These are phyloP conservation scores for Sebastes hubbsi DNA, from an alignment of 2,797 vertebrate species.

Conservation along the genomic window DNA sequence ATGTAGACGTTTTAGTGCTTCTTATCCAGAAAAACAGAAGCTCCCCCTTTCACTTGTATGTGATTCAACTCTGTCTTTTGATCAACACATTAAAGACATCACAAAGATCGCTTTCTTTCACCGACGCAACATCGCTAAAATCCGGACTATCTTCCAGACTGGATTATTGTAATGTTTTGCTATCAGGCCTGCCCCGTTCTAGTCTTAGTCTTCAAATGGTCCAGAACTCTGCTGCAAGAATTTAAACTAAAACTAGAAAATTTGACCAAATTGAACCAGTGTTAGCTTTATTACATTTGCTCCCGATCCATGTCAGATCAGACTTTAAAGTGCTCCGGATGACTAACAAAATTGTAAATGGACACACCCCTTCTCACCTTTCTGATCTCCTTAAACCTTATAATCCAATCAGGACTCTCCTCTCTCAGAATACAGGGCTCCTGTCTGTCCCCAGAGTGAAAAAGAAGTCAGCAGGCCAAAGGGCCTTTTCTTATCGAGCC, in stretches of 20 bases:
- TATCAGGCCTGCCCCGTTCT: no score
- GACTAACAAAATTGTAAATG: not conserved
- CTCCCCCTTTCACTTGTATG: no score
- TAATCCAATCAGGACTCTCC: not conserved
- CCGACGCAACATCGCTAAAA: no score
- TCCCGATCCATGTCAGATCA: not conserved
- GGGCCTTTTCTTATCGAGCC: not conserved
- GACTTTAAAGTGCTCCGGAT: not conserved
- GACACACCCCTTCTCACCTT: not conserved
- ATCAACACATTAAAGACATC: no score
- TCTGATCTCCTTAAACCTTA: not conserved
- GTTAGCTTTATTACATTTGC: not conserved
- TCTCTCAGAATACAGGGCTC: not conserved
- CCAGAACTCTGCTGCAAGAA: not conserved
- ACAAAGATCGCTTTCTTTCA: no score
- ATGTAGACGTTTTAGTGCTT: no score
- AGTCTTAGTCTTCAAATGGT: no score
- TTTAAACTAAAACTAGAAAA: not conserved
- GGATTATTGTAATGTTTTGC: no score
- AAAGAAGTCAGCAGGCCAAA: not conserved
- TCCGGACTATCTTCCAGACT: no score
- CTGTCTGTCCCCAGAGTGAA: not conserved
- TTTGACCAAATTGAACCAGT: not conserved
- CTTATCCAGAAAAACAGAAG: no score
- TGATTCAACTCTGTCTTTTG: no score